Evolutionary conservation across 2,113 vertebrate species (phyloP).

Genomic region (Dendrocopos noguchii): DNA sequence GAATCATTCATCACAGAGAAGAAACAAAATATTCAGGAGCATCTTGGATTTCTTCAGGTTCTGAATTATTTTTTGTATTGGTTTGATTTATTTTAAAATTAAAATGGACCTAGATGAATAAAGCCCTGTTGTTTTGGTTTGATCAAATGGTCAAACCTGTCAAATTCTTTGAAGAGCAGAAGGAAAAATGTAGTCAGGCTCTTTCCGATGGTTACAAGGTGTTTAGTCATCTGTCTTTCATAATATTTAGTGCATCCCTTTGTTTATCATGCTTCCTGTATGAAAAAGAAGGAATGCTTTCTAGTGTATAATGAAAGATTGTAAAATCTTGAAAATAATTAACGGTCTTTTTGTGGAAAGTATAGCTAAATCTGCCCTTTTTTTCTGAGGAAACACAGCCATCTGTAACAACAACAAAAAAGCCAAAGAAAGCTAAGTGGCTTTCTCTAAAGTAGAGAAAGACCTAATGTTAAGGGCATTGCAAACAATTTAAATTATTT

Average conservation of each 20-base stretch:
- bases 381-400: background rate
- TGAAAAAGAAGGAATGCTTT: background rate
- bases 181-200: background rate
- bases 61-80: background rate
- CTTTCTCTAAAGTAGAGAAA: background rate
- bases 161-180: background rate
- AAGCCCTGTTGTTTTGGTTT: too few relatives aligned
- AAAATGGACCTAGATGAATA: background rate
- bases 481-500: background rate
- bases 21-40: constrained; percentile 94
- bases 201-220: background rate
- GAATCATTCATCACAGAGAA: constrained; percentile 94
- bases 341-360: background rate
- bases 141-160: too few relatives aligned
- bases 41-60: constrained; percentile 97
- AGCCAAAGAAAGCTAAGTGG: background rate
- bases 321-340: background rate
- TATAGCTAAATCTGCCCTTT: background rate
- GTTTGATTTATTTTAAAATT: background rate
- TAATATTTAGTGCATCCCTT: background rate
- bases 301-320: background rate
- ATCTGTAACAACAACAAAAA: background rate
- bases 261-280: background rate
- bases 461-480: background rate
- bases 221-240: background rate